A percentile compares a stretch with the other conserved stretches of the same genome.
Conservation (phyloP, 2,797 vertebrate species). For the Poecilia velifera region DNA sequence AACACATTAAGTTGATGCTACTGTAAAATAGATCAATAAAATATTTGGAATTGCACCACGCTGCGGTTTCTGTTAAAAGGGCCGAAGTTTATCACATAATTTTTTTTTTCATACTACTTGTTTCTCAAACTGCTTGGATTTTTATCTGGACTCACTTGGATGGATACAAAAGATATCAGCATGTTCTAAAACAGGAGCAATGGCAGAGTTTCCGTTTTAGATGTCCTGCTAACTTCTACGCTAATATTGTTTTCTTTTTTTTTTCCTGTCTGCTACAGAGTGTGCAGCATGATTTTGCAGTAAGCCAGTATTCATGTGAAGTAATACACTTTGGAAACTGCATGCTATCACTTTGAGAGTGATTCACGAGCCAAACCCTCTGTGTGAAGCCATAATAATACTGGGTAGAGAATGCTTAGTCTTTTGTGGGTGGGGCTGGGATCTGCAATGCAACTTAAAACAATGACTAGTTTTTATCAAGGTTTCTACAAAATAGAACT, state of each 20-base stretch:
- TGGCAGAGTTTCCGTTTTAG: neutral
- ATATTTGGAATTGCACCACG: neutral
- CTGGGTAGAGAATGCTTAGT: neutral
- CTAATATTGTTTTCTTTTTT: neutral
- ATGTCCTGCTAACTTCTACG: neutral
- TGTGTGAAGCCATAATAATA: neutral
- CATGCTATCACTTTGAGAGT: constrained; percentile 10
- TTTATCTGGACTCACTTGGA: neutral
- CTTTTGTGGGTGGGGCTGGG: constrained; percentile 10
- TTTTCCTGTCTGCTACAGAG: neutral
- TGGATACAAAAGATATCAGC: neutral
- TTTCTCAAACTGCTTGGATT: neutral
- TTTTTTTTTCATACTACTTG: neutral
- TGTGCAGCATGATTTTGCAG: neutral
- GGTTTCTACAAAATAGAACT: neutral
- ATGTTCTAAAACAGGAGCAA: neutral
- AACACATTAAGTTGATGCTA: neutral
- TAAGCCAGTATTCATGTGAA: neutral
- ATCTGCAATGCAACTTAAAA: constrained; percentile 13
- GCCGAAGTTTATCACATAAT: neutral
- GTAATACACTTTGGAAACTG: constrained; percentile 18
- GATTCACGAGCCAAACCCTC: constrained; percentile 8
- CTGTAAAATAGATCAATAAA: neutral
- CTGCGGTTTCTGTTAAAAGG: neutral
- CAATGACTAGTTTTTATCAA: neutral